phyloP scores from a whole-genome alignment of 2,113 vertebrate species.

The Ahaetulla prasina region DNA sequence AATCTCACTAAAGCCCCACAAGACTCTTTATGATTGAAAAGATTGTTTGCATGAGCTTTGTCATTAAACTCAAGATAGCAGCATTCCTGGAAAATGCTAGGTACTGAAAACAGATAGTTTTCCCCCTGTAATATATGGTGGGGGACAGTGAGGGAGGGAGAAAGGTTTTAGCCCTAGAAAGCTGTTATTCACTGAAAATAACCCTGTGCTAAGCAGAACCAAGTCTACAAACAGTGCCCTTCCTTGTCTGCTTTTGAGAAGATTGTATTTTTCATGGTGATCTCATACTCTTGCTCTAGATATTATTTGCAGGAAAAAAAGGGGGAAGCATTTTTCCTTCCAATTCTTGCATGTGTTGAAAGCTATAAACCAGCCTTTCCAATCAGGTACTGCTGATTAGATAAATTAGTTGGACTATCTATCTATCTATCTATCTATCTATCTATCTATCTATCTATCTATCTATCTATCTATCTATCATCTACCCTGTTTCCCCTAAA shows the following conservation, averaged over 20 bases:
- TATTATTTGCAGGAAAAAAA: not conserved
- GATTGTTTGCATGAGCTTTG: not conserved
- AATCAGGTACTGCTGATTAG: not conserved
- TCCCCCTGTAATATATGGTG: not conserved
- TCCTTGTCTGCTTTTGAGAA: not conserved
- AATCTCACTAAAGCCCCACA: not conserved
- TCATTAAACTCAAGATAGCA: not conserved
- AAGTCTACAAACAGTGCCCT: accelerated
- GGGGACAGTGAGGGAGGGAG: not conserved
- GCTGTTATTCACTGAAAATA: not conserved
- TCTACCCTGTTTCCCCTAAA: no score
- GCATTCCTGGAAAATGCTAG: not conserved
- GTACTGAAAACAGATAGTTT: not conserved
- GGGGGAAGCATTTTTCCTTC: not conserved
- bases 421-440: no score
- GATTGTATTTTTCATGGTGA: not conserved
- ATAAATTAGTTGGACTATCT: not conserved
- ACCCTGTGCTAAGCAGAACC: not conserved
- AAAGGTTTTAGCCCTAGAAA: not conserved
- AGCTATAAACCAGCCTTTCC: not conserved
- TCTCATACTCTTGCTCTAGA: not conserved
- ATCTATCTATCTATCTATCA: no score
- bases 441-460: no score
- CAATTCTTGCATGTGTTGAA: not conserved
- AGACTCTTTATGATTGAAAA: accelerated